phyloP scores from a whole-genome alignment of 92 coral and sea anemone species.

The Porites cylindrica region DNA sequence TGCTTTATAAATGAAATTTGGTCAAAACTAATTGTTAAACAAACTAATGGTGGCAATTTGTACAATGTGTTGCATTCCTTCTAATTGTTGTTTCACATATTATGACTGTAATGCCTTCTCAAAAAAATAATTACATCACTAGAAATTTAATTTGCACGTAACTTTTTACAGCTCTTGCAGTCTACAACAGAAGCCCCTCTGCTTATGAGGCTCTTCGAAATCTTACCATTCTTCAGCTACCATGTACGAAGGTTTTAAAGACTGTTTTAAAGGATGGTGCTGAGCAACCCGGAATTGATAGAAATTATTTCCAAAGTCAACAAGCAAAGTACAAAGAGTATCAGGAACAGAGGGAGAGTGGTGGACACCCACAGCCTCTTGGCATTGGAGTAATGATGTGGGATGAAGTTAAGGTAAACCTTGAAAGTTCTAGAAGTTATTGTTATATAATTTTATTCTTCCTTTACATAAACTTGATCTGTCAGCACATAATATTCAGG shows the following conservation, averaged over 20 bases:
- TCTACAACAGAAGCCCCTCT: constrained; percentile 49
- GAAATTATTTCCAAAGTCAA: constrained; percentile 33
- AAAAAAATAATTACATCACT: background rate
- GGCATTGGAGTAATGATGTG: constrained; percentile 54
- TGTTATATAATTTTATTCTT: too few relatives aligned
- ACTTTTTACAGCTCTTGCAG: constrained; percentile 52
- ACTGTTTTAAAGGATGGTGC: constrained; percentile 35
- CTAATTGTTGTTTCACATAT: background rate
- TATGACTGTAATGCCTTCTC: background rate
- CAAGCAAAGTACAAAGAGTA: background rate
- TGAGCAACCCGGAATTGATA: constrained; percentile 50
- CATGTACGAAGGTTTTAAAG: constrained; percentile 10
- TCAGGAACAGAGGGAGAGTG: constrained; percentile 16
- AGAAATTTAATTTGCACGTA: background rate
- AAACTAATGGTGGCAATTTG: too few relatives aligned
- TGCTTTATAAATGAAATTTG: too few relatives aligned
- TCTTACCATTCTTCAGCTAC: constrained; percentile 34
- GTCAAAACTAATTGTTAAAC: too few relatives aligned
- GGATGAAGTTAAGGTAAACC: constrained; percentile 66
- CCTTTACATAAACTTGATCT: too few relatives aligned
- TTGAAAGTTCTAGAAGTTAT: too few relatives aligned
- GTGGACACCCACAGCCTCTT: constrained; percentile 37
- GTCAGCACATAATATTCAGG: too few relatives aligned
- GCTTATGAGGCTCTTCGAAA: constrained; percentile 41
- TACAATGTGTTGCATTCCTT: too few relatives aligned